These are phyloP conservation scores for Apamea monoglypha DNA, from an alignment of 2,888 invertebrate species.

Conservation along the genomic window DNA sequence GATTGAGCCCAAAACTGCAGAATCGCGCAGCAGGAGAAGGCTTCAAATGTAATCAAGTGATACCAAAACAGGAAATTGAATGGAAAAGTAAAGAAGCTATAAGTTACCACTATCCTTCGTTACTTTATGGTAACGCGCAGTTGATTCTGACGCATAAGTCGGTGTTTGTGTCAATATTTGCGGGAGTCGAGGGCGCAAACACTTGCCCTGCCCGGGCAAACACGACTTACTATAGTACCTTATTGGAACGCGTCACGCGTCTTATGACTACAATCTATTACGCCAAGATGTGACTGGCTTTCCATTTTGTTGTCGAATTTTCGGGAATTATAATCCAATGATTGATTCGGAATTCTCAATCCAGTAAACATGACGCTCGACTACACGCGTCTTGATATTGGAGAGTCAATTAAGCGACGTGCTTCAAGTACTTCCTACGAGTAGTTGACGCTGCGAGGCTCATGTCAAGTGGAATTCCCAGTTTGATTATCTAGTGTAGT, in stretches of 20 bases:
- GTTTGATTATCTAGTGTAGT: slow-evolving; percentile 37
- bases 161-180: slow-evolving; percentile 84
- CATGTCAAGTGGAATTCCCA: slow-evolving; percentile 38
- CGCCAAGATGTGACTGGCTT: slow-evolving; percentile 44
- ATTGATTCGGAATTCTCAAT: slow-evolving; percentile 31
- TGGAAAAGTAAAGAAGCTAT: slow-evolving; percentile 21
- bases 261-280: slow-evolving; percentile 79
- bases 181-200: slow-evolving; percentile 72
- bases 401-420: slow-evolving; percentile 49
- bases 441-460: slow-evolving; percentile 32
- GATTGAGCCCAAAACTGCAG: background rate
- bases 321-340: slow-evolving; percentile 25
- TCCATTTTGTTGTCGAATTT: slow-evolving; percentile 33
- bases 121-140: slow-evolving; percentile 63
- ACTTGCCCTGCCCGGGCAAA: slow-evolving; percentile 71
- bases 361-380: slow-evolving; percentile 28
- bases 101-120: slow-evolving; percentile 20
- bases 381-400: slow-evolving; percentile 37
- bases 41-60: background rate
- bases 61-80: slow-evolving; percentile 31
- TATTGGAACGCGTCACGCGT: slow-evolving; percentile 66
- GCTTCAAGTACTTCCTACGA: slow-evolving; percentile 50
- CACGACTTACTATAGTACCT: slow-evolving; percentile 65
- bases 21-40: background rate
- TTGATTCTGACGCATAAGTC: slow-evolving; percentile 76